Conservation (phyloP, 1,140 invertebrate species). For the Glomeris maerens region DNA sequence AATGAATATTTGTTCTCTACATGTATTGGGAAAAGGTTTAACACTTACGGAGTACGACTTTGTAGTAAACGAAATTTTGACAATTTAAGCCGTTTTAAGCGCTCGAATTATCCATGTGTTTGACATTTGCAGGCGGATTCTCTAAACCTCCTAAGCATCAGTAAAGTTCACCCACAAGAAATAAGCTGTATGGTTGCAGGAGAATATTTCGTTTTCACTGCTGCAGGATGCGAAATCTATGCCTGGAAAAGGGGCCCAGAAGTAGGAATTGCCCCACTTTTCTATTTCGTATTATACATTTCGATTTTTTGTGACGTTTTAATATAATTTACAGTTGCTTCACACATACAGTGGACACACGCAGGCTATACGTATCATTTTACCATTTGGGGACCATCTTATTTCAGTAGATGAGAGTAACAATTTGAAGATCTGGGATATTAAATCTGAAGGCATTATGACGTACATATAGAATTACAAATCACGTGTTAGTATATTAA, state of each 20-base stretch:
- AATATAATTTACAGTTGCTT: constrained; percentile 38
- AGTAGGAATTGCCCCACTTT: constrained; percentile 22
- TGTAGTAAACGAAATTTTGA: not conserved
- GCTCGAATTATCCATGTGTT: constrained; percentile 6
- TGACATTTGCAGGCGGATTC: constrained; percentile 48
- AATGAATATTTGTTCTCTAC: constrained; percentile 81
- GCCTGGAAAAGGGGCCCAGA: constrained; percentile 79
- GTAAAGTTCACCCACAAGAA: constrained; percentile 59
- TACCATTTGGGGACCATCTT: constrained; percentile 74
- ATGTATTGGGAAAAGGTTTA: constrained; percentile 76
- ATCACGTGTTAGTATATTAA: not conserved
- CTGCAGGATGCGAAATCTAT: constrained; percentile 54
- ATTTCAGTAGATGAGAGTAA: constrained; percentile 70
- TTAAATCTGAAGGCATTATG: constrained; percentile 53
- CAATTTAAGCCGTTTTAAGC: constrained; percentile 1
- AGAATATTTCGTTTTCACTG: constrained; percentile 65
- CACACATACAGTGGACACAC: constrained; percentile 67
- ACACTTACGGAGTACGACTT: constrained; percentile 60
- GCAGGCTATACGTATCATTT: constrained; percentile 52
- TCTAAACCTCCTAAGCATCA: constrained; percentile 66
- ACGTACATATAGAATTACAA: not conserved
- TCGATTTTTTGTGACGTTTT: constrained; percentile 10
- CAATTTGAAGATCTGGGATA: constrained; percentile 69
- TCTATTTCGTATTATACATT: constrained; percentile 2
- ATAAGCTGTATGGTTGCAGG: constrained; percentile 71